Evolutionary conservation across 1,140 invertebrate genomes (phyloP), one percentile per base, ranked within the genome.

Genomic region (Cephus cinctus): DNA sequence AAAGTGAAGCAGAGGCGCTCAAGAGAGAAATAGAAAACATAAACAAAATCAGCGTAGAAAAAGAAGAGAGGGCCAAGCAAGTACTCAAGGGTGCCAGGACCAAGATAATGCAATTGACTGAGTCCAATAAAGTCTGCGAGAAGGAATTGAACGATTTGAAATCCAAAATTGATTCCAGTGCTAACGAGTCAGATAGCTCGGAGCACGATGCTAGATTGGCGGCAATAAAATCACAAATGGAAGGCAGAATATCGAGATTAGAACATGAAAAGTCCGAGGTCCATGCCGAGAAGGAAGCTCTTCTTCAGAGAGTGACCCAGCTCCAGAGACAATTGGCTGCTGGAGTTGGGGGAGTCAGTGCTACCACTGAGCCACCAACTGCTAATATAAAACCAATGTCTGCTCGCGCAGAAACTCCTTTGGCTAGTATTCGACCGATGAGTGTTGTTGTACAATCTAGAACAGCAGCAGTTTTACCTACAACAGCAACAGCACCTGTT

Each of bases 301-400:
- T 90, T 9, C 77, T 80, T 45, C 86, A 90, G 63, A 83, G 87
- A 61, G 78, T 90, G 0, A 79, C 78, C 44, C 84, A 89, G 56
- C 67, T 94, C 44, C 91, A 92, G 59, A 82, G 90, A 35, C 90
- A 94, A 67, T 63, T 93, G 32, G 82, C 80, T 67, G 75, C 81
- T 22, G 77, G 82, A 43, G 77, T 84, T 38, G 77, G 80, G 43
- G 86, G 90, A 53, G 84, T 89, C 63, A 79, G 82, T 15, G 80
- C 80, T 0, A 71, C 67, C 0, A 83, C 80, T 0, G 91, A 94
- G 59, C 86, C 90, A 31, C 88, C 92, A 5, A 90, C 90, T 0
- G 94, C 94, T 8, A 96, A 96, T 69, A 96, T 97, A 21, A 93
- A 93, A 69, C 94, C 94, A 1, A 93, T 97, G 86, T 86, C 92